Base-by-base conservation (phyloP, 2,113 vertebrate species). In the Nothoprocta pentlandii region DNA sequence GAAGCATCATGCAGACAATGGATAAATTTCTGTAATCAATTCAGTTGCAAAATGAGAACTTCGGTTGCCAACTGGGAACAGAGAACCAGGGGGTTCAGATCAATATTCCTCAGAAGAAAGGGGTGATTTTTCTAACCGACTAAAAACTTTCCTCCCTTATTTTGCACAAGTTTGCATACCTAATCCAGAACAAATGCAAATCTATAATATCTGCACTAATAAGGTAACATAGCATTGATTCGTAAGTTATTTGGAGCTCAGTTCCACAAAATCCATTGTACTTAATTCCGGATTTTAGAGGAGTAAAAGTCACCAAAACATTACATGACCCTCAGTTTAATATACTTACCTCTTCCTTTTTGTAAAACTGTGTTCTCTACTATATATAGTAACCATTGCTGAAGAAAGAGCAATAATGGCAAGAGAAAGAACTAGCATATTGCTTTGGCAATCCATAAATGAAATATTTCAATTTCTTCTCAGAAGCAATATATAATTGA, bases 371-470 rank as follows among this genome's bases (percentile, higher is more conserved):
- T 1, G 0, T 30, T 63, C 9, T 47, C 28, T 9, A 58, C 9
- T 46, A 2, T 28, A 53, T 32, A 16, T 53, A 53, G 17, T 28
- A 59, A 54, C 39, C 21, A 58, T 14, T 63, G 22, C 47, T 59
- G 46, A 53, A 80, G 30, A 26, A 85, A 54, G 41, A 32, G 11
- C 53, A 39, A 28, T 51, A 75, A 14, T 1, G n/a, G 23, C 66
- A 23, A 39, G 21, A 1, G 1, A 39, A 15, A 71, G 3, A 26
- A 7, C 28, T 7, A 56, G 2, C 17, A 46, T 9, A 6, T 16
- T 56, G 22, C 2, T 85, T 81, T 49, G 62, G 59, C 85, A 12
- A 6, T 4, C 8, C 14, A 53, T 20, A 32, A 62, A 36, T 54
- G n/a, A 28, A 15, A 42, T 16, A 41, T 17, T 67, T 69, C 26